Base-by-base conservation (phyloP, 2,888 invertebrate genomes). In the Conus canariensis region DNA sequence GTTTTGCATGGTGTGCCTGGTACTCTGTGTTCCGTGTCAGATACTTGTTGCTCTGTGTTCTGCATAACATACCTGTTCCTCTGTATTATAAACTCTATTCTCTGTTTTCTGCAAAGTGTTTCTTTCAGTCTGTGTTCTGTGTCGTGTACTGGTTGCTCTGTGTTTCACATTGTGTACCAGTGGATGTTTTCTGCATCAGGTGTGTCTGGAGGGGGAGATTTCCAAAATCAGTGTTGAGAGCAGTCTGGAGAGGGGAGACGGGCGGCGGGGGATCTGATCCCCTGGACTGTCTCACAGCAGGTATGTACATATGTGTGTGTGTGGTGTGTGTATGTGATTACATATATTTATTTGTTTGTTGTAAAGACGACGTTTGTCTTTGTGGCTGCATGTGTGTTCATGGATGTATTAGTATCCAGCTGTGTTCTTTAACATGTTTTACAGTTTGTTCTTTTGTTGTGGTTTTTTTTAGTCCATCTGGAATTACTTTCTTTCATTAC, bases 211-310 rank as follows among this genome's bases (percentile, higher is more conserved):
- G 96, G 97, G 97, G 25, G 97, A 97, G 93, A 97, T 97, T 59
- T 97, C 97, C 83, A 97, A 97, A 91, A 96, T 97, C 92, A 97
- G 98, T 3, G 97, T 99, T 4, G 97, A 97, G 6, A 98, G 98
- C 95, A 98, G 98, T 60, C 97, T 99, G 90, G 97, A 98, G 0
- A 97, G 98, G 92, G 99, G 0, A 98, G 98, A 94, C 97, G 98
- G 94, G 98, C 99, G 0, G 98, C 99, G 10, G 99, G 99, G 0
- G 99, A 99, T 97, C 97, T 99, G 19, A 99, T 99, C 93, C 99
- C 99, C 0, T 99, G 99, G 99, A 99, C 99, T 90, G 97, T 99
- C 6, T 98, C 99, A 9, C 99, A 99, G 95, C 99, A 99, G 96
- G 96, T 96, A 86, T 74, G 59, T 85, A 4, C n/a, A 77, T 80